Evolutionary conservation across 2,888 invertebrate species (phyloP), one percentile per base, ranked within the genome.

Genomic region (Mayetiola destructor): DNA sequence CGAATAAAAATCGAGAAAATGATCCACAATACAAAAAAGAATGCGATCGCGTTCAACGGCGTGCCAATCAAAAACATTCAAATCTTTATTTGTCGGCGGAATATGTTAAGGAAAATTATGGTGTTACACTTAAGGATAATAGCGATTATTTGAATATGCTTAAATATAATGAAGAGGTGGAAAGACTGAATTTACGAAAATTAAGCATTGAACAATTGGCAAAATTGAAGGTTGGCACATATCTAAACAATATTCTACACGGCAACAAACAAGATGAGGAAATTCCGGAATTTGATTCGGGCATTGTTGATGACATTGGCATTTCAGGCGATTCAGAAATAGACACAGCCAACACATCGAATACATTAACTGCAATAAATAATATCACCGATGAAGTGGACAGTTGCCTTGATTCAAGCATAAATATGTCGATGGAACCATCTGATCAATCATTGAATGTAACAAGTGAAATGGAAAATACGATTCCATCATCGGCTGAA

Each of bases 91-190:
- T 53, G 9, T 16, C 53, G n/a, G 53, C 53, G 18, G 30, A 53
- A n/a, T 32, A 53, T 12, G 18, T 53, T 4, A 53, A 53, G 30
- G 53, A 53, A 20, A 30, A 30, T 12, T 53, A 53, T 20, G 53
- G 30, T 16, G 30, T 53, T 16, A 20, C 8, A 10, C 6, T 53
- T 4, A 30, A 53, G 20, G 53, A 53, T 53, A 53, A 53, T 12
- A 53, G 32, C 12, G 53, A 53, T 32, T 53, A 53, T 32, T 53
- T 53, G 20, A 53, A 53, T 53, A 53, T 53, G 53, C 20, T 53
- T 12, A 53, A 53, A 29, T 53, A 53, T 20, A 53, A 29, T 18
- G 53, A 29, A 12, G 53, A 53, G 10, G 29, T 53, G 3, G 53
- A 29, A 53, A 14, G 53, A 27, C n/a, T 53, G 20, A 53, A 53